phyloP scores from a whole-genome alignment of 2,113 vertebrate species.

The Lepus europaeus region DNA sequence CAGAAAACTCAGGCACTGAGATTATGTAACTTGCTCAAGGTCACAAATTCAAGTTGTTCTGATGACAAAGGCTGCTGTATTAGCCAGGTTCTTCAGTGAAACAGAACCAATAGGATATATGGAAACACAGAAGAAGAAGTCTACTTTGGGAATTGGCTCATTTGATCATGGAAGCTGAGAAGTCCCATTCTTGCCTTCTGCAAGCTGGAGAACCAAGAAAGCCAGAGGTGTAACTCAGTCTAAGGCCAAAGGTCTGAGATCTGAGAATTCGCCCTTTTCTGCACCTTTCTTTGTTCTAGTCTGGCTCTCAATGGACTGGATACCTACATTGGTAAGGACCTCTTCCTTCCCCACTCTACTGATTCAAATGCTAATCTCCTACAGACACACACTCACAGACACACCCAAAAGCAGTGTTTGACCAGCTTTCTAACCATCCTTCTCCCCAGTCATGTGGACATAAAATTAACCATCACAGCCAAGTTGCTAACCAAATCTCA shows the following conservation, averaged over 20 bases:
- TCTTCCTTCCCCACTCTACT: neutral
- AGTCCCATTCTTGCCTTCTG: neutral
- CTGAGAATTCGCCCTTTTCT: neutral
- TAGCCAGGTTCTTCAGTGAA: neutral
- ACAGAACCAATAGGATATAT: neutral
- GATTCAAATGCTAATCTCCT: neutral
- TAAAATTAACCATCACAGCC: neutral
- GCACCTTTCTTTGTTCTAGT: neutral
- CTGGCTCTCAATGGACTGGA: neutral
- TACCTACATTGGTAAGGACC: neutral
- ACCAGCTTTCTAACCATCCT: neutral
- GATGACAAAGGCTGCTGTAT: neutral
- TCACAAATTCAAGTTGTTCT: neutral
- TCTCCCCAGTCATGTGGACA: neutral
- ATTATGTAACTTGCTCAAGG: constrained; percentile 1
- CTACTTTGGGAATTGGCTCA: neutral
- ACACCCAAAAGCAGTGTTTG: neutral
- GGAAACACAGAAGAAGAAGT: neutral
- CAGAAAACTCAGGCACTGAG: neutral
- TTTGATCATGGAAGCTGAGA: neutral
- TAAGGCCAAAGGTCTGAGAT: neutral
- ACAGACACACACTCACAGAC: neutral
- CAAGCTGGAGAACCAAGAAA: neutral
- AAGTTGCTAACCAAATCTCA: neutral
- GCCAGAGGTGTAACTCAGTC: neutral